Conservation (phyloP, 1,140 invertebrate species). For the Sipha flava region DNA sequence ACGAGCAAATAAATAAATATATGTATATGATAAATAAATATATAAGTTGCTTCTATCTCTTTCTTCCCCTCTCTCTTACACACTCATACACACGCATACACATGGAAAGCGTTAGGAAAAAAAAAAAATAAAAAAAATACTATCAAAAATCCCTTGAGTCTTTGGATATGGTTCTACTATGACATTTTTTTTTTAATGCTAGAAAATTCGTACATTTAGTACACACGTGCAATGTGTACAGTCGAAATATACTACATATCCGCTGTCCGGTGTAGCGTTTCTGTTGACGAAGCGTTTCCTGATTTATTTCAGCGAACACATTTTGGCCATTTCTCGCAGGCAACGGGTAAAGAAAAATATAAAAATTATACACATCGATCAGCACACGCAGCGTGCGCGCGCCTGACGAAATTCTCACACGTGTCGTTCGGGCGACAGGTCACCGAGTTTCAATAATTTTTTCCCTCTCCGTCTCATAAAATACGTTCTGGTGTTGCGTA, state of each 20-base stretch:
- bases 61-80: no score
- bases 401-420: no score
- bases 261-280: neutral
- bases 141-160: neutral
- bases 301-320: conserved; percentile 11
- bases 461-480: no score
- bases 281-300: conserved; percentile 11
- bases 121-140: neutral
- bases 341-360: neutral
- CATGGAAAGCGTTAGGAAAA: neutral
- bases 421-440: no score
- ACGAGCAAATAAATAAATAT: no score
- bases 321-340: neutral
- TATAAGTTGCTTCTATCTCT: no score
- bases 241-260: no score
- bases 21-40: no score
- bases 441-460: no score
- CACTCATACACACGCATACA: neutral
- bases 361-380: neutral
- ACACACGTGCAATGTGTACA: neutral
- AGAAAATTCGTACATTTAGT: neutral
- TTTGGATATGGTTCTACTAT: neutral
- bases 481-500: no score
- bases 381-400: neutral
- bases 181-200: neutral